Percentiles rank a stretch among this genome's conserved stretches.
phyloP scores from a whole-genome alignment of 1,140 invertebrate species.

The Saxidomus purpurata region DNA sequence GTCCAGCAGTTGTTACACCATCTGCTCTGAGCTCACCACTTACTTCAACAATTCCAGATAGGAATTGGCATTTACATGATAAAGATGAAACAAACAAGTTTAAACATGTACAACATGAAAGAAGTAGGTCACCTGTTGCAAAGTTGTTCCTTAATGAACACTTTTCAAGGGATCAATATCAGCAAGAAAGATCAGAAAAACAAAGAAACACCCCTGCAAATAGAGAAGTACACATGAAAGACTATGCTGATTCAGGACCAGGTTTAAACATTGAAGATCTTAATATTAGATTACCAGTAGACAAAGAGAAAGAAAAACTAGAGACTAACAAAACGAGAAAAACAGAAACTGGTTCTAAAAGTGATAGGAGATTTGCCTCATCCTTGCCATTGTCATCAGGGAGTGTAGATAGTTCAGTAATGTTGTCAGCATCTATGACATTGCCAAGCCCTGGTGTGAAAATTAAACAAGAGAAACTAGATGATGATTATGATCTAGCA shows the following conservation, averaged over 20 bases:
- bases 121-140: background rate
- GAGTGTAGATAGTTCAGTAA: background rate
- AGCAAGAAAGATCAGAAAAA: background rate
- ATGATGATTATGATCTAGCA: constrained; percentile 52
- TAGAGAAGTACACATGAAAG: background rate
- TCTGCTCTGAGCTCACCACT: background rate
- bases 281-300: background rate
- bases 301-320: background rate
- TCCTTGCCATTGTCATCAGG: background rate
- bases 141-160: background rate
- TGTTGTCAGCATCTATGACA: background rate
- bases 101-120: background rate
- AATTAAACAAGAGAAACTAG: constrained; percentile 51
- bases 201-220: background rate
- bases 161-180: background rate
- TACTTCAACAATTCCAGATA: background rate
- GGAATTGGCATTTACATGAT: background rate
- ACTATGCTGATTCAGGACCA: background rate
- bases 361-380: constrained; percentile 17
- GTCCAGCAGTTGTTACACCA: background rate
- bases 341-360: background rate
- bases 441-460: background rate
- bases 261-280: constrained; percentile 7
- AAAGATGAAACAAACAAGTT: background rate
- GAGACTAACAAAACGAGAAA: background rate